These are phyloP conservation scores for Brachypodius melanocephalos DNA, from an alignment of 2,113 vertebrate genomes.

Conservation along the genomic window DNA sequence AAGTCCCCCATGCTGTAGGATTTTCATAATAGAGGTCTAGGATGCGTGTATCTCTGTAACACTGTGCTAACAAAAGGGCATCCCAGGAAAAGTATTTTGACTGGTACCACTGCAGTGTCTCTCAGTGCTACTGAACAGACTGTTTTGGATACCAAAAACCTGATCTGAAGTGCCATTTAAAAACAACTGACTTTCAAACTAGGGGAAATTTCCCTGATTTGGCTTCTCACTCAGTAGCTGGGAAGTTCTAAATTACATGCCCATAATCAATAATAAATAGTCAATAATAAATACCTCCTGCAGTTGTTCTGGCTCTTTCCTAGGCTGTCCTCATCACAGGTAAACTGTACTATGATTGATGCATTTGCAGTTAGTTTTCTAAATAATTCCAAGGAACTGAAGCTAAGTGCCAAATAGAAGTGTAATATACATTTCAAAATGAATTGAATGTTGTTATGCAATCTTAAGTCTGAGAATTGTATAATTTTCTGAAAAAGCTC, in stretches of 20 bases:
- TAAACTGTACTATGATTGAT: neutral
- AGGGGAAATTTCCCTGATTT: neutral
- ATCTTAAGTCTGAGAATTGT: neutral
- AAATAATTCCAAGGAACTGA: neutral
- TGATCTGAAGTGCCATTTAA: neutral
- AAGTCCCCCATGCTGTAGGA: neutral
- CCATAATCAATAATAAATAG: neutral
- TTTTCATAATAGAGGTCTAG: constrained; percentile 44
- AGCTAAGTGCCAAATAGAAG: neutral
- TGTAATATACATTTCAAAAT: neutral
- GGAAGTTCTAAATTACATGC: neutral
- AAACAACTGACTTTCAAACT: neutral
- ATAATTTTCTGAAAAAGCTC: neutral
- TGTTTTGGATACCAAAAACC: neutral
- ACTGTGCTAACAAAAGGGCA: constrained; percentile 25
- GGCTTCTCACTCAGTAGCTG: neutral
- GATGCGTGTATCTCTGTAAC: neutral
- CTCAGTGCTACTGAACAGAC: neutral
- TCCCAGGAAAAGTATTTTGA: constrained; percentile 38
- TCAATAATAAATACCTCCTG: neutral
- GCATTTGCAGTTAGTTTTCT: neutral
- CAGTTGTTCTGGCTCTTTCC: neutral
- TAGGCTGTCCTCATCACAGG: neutral
- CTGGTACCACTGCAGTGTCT: neutral
- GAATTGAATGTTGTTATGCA: neutral